Base-by-base conservation (phyloP, 2,113 vertebrate species). In the Pygoscelis antarcticus region DNA sequence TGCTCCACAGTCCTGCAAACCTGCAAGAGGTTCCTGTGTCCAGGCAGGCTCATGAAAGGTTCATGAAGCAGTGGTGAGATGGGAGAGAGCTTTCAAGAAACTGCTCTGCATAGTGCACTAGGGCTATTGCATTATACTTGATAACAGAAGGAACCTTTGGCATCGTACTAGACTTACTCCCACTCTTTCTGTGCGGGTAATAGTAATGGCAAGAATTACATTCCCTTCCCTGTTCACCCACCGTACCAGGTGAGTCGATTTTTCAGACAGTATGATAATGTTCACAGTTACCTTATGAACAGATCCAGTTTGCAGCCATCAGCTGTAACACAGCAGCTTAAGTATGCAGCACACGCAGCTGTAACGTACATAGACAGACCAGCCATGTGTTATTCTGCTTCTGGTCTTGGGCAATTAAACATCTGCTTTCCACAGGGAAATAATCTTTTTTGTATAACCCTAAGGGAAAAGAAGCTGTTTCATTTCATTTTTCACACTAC, bases 401-500 rank as follows among this genome's bases (percentile, higher is more conserved):
- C 94, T 95, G 89, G 65, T 89, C 65, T 42, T 89, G 61, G 61
- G n/a, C 89, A 93, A 95, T 91, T 94, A 80, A 92, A 96, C 93
- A 91, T 89, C 87, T 95, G 93, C 89, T 93, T 94, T 94, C 94
- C 89, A 82, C 49, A 1, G 91, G 70, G 85, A 97, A 96, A 90
- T 81, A 46, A 91, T 49, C 57, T 69, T 54, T 87, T 89, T 32
- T 77, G 27, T 89, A 21, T 27, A 81, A 86, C 36, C 94, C 61
- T 64, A 6, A 75, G 90, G 92, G 84, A 46, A 65, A 91, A 85
- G 57, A 91, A 72, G 77, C 38, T 69, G 83, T 1, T 93, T 89
- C 78, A 18, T 95, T 93, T 91, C 40, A 80, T 84, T 95, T 95
- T 93, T 89, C 83, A 79, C 80, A 61, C 80, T 49, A 30, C 0